Evolutionary conservation across 2,888 invertebrate genomes (phyloP).

Genomic region (Apotomis capreana): DNA sequence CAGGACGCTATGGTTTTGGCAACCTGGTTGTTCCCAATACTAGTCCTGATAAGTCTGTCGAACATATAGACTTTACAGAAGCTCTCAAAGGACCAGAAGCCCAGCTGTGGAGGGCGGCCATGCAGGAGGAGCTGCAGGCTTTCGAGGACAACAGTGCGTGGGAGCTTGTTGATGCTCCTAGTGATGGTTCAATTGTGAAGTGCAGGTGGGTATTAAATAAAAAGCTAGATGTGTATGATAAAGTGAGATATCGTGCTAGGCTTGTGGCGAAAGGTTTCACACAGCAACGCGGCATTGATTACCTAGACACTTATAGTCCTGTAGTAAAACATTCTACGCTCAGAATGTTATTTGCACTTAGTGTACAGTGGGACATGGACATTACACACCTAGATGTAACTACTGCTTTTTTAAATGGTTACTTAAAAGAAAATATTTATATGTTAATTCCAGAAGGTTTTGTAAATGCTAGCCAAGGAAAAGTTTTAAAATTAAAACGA

Average conservation of each 20-base stretch:
- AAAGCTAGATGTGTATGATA: background rate
- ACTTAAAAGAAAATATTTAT: too few species aligned
- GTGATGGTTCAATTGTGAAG: constrained; percentile 1
- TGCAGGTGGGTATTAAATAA: background rate
- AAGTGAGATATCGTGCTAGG: background rate
- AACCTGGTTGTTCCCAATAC: background rate
- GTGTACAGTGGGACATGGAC: too few species aligned
- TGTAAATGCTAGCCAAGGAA: too few species aligned
- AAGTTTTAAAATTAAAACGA: too few species aligned
- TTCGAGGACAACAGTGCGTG: constrained; percentile 3
- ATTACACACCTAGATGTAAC: too few species aligned
- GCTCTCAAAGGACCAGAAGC: constrained; percentile 5
- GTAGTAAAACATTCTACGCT: constrained; percentile 1
- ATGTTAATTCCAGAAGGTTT: too few species aligned
- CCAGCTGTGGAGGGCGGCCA: constrained; percentile 1
- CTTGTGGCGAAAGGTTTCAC: background rate
- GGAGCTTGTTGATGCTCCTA: background rate
- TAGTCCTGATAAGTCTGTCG: background rate
- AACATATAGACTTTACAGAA: background rate
- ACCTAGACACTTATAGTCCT: background rate
- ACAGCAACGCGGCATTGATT: background rate
- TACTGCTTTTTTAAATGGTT: too few species aligned
- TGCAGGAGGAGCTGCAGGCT: background rate
- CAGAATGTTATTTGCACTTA: background rate
- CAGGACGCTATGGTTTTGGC: background rate